Base-by-base conservation (phyloP, 2,888 invertebrate genomes). In the Esperia sulphurella region DNA sequence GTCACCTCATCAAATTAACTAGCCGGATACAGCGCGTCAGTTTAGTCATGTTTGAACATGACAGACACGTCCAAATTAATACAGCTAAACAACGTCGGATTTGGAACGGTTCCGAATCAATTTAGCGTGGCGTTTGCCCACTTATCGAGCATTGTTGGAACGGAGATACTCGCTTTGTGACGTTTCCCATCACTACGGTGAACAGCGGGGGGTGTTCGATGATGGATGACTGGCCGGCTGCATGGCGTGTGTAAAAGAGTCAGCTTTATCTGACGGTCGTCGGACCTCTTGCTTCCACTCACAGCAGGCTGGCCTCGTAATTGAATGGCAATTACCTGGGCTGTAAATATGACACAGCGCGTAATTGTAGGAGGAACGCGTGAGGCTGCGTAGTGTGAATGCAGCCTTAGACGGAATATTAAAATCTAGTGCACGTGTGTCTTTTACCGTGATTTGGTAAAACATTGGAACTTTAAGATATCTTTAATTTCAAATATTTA, bases 341-440 rank as follows among this genome's bases (percentile, higher is more conserved):
- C 87, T 86, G 90, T 90, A 89, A 90, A 90, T 90, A 90, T 90
- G 90, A 90, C 90, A 88, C 87, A 88, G 87, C 85, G 83, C 84
- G 85, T 88, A 89, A 89, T 90, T 89, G 89, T 80, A 83, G 81
- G 82, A 86, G 83, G 80, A 79, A 71, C 79, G 80, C 79, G 81
- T 79, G 81, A 79, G 80, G 75, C 71, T 76, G 71, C 82, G 79
- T 82, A 77, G 70, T 70, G 73, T 71, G 78, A 71, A 79, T 67
- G 77, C 68, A 67, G 71, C 71, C 73, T 83, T 76, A 67, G 71
- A 44, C 40, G 7, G 28, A 37, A 30, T 83, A 85, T 85, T 79
- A 75, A 76, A 83, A 81, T 77, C 77, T 72, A 71, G 71, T n/a
- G 7, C 37, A 12, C 13, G 12, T 10, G 12, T 13, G 14, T 6